A percentile compares a stretch with the other conserved stretches of the same genome.
Evolutionary conservation across 1,140 invertebrate genomes (phyloP).

Genomic region (Apolygus lucorum): DNA sequence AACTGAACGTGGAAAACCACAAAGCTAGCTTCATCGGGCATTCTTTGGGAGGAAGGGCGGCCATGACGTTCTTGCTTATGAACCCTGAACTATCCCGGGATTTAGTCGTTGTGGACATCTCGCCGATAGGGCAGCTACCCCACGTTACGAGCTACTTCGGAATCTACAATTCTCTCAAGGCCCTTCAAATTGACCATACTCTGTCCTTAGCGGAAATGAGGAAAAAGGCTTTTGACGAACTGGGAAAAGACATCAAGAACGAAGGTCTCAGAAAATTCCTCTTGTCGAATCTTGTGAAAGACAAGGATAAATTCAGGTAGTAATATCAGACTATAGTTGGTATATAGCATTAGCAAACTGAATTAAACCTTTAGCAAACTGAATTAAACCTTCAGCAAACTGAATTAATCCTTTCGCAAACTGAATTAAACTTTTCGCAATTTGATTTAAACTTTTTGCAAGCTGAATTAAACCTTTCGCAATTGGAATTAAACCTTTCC

Average conservation of each 20-base stretch:
- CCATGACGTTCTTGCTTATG: slow-evolving; percentile 66
- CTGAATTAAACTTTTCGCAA: too few relatives aligned
- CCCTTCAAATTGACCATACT: slow-evolving; percentile 46
- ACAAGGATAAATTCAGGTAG: slow-evolving; percentile 39
- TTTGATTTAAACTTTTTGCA: too few relatives aligned
- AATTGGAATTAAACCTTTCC: too few relatives aligned
- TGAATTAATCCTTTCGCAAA: too few relatives aligned
- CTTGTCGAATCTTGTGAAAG: slow-evolving; percentile 61
- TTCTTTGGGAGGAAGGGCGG: slow-evolving; percentile 82
- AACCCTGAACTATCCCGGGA: slow-evolving; percentile 63
- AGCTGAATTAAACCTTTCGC: too few relatives aligned
- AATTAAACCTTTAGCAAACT: too few relatives aligned
- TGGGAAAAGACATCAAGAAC: slow-evolving; percentile 40
- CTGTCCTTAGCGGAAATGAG: slow-evolving; percentile 56
- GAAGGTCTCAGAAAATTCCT: slow-evolving; percentile 52
- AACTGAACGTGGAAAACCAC: slow-evolving; percentile 49
- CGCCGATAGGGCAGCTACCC: slow-evolving; percentile 57
- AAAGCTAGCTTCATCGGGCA: slow-evolving; percentile 70
- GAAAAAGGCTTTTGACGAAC: slow-evolving; percentile 46
- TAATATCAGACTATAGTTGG: too few relatives aligned
- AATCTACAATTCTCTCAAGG: slow-evolving; percentile 57
- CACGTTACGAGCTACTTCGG: slow-evolving; percentile 52
- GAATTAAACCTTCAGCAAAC: too few relatives aligned
- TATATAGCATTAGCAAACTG: too few relatives aligned
- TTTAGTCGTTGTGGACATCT: slow-evolving; percentile 74